These are phyloP conservation scores for Ochropleura plecta DNA, from an alignment of 2,888 invertebrate genomes.

Conservation along the genomic window DNA sequence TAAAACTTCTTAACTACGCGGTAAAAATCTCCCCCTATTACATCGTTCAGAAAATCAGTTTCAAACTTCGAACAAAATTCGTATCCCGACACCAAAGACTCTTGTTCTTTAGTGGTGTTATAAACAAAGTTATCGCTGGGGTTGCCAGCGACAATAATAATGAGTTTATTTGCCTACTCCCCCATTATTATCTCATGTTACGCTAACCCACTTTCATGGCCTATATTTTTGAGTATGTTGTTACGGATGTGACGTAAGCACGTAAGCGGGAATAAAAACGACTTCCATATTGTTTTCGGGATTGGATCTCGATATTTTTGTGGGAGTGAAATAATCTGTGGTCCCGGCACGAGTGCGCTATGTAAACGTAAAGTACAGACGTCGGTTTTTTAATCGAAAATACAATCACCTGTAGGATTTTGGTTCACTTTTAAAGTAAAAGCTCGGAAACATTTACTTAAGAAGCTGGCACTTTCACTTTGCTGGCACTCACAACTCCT, in stretches of 20 bases:
- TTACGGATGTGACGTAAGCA: slow-evolving; percentile 46
- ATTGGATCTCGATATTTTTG: not conserved
- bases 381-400: too few species aligned
- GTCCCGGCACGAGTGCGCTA: too few species aligned
- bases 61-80: slow-evolving; percentile 41
- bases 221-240: slow-evolving; percentile 53
- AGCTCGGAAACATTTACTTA: too few species aligned
- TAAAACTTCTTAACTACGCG: slow-evolving; percentile 18
- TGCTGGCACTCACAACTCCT: too few species aligned
- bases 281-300: slow-evolving; percentile 27
- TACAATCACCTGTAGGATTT: too few species aligned
- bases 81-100: slow-evolving; percentile 29
- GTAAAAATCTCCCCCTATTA: slow-evolving; percentile 24
- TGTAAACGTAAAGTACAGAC: too few species aligned
- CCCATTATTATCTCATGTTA: slow-evolving; percentile 56
- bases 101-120: slow-evolving; percentile 41
- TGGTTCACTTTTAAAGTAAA: too few species aligned
- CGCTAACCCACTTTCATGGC: slow-evolving; percentile 61
- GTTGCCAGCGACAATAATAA: slow-evolving; percentile 50
- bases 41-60: slow-evolving; percentile 46
- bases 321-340: not conserved
- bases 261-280: slow-evolving; percentile 35
- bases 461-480: too few species aligned
- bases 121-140: slow-evolving; percentile 49
- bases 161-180: slow-evolving; percentile 61